Conservation (phyloP, 2,113 vertebrate genomes). For the Oriolus oriolus region DNA sequence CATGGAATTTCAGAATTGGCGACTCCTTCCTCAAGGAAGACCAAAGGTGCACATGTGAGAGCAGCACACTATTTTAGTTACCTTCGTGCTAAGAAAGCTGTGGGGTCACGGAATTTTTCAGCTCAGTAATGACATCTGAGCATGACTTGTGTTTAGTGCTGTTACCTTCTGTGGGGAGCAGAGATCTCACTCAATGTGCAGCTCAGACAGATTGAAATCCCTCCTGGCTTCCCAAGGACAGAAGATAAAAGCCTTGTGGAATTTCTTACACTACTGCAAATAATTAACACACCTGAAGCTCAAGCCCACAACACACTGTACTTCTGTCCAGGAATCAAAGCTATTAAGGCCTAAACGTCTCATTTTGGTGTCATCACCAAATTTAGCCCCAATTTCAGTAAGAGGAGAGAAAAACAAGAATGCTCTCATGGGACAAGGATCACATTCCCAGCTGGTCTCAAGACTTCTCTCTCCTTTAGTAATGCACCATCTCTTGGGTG, state of each 20-base stretch:
- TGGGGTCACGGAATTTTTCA: not conserved
- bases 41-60: not conserved
- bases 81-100: not conserved
- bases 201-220: not conserved
- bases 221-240: not conserved
- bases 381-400: not conserved
- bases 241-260: not conserved
- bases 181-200: not conserved
- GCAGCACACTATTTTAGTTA: not conserved
- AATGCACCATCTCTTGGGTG: not conserved
- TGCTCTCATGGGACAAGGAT: not conserved
- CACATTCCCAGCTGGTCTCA: not conserved
- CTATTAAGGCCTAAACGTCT: not conserved
- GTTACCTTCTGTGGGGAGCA: not conserved
- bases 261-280: not conserved
- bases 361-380: not conserved
- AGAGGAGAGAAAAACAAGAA: not conserved
- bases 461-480: not conserved
- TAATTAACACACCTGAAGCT: not conserved
- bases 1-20: not conserved
- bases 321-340: not conserved
- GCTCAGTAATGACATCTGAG: not conserved
- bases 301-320: not conserved
- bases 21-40: not conserved
- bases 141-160: not conserved